Evolutionary conservation across 2,888 invertebrate genomes (phyloP).

Genomic region (Stenodema calcarata): DNA sequence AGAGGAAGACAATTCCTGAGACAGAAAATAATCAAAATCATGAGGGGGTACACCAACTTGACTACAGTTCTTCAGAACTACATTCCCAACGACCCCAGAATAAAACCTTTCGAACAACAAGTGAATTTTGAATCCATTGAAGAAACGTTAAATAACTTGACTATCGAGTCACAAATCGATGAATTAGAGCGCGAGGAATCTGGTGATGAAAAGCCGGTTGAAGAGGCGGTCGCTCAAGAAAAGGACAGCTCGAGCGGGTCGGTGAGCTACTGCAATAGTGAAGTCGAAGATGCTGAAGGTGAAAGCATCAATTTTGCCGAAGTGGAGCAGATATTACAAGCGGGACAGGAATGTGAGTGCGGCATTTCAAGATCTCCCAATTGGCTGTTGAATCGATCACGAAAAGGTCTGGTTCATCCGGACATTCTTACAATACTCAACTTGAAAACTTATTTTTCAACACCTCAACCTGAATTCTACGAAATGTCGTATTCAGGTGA

Average conservation of each 20-base stretch:
- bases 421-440: constrained; percentile 73
- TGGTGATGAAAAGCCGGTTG: constrained; percentile 12
- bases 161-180: constrained; percentile 50
- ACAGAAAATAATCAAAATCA: constrained; percentile 68
- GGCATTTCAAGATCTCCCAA: constrained; percentile 62
- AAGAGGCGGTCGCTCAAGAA: background rate
- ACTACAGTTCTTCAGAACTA: constrained; percentile 50
- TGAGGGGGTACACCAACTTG: constrained; percentile 68
- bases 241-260: constrained; percentile 34
- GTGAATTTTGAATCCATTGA: background rate
- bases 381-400: constrained; percentile 73
- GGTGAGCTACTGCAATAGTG: constrained; percentile 25
- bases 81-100: constrained; percentile 16
- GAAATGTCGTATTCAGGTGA: constrained; percentile 67
- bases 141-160: constrained; percentile 44
- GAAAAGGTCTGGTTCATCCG: constrained; percentile 69
- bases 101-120: background rate
- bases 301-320: background rate
- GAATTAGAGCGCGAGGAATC: constrained; percentile 52
- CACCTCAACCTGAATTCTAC: constrained; percentile 77
- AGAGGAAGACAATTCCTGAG: constrained; percentile 66
- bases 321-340: constrained; percentile 54
- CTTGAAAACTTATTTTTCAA: constrained; percentile 70
- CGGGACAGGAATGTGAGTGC: constrained; percentile 55
- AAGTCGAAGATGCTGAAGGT: constrained; percentile 42